Conservation (phyloP, 1,140 invertebrate genomes). For the Drosophila carrolli region DNA sequence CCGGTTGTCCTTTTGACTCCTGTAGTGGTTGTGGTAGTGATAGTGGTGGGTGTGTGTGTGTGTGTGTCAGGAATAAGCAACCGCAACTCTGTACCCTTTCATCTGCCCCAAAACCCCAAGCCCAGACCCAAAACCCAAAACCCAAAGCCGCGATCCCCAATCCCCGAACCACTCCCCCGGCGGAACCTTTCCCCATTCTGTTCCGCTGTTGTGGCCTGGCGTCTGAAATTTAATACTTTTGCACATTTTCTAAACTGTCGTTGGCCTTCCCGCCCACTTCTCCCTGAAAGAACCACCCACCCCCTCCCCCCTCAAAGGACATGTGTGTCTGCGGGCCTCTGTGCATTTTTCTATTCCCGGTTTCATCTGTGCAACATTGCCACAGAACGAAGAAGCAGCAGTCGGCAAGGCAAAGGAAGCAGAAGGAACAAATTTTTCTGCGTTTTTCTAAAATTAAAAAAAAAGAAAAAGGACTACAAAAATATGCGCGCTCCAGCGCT, state of each 20-base stretch:
- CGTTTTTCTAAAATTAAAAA: slow-evolving; percentile 65
- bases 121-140: not conserved
- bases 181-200: slow-evolving; percentile 23
- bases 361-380: slow-evolving; percentile 60
- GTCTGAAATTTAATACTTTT: slow-evolving; percentile 60
- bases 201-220: slow-evolving; percentile 42
- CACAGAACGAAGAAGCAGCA: slow-evolving; percentile 33
- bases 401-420: slow-evolving; percentile 24
- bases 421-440: slow-evolving; percentile 30
- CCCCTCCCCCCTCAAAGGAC: slow-evolving; percentile 26
- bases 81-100: slow-evolving; percentile 19
- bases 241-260: slow-evolving; percentile 62
- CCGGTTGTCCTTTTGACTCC: not conserved
- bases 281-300: not conserved
- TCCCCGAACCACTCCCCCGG: slow-evolving; percentile 14
- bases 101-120: not conserved
- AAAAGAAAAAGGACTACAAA: slow-evolving; percentile 29
- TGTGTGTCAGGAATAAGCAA: slow-evolving; percentile 4
- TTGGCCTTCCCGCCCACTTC: slow-evolving; percentile 15
- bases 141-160: not conserved
- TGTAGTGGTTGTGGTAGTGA: not conserved
- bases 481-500: slow-evolving; percentile 56
- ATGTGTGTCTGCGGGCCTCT: slow-evolving; percentile 41
- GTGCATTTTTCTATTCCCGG: slow-evolving; percentile 51
- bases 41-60: too few species aligned